A percentile compares a stretch with the other conserved stretches of the same genome.
Conservation (phyloP, 2,888 invertebrate genomes). For the Ethmia dodecea region DNA sequence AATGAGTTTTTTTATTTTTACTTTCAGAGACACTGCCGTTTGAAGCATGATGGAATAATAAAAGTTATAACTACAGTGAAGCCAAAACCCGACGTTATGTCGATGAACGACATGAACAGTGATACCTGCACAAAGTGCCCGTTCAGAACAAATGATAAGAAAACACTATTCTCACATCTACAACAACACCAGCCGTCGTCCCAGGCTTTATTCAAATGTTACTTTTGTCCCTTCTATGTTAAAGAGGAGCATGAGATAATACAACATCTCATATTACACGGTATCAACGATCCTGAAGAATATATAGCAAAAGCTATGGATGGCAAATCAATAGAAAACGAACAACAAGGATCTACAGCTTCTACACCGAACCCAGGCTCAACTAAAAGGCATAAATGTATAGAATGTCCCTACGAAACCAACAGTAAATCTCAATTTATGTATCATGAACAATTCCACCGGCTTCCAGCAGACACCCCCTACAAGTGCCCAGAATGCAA, state of each 20-base stretch:
- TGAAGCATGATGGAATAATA: conserved; percentile 87
- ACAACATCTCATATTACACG: conserved; percentile 82
- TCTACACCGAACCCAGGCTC: conserved; percentile 32
- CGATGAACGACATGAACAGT: conserved; percentile 38
- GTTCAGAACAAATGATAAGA: conserved; percentile 79
- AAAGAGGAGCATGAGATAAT: conserved; percentile 82
- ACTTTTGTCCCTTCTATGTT: conserved; percentile 88
- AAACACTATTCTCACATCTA: conserved; percentile 79
- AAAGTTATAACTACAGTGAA: conserved; percentile 79
- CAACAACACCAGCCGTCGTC: conserved; percentile 83
- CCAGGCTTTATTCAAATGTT: conserved; percentile 86
- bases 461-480: conserved; percentile 81
- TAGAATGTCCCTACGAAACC: conserved; percentile 89
- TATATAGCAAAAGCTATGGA: conserved; percentile 68
- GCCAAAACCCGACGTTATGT: conserved; percentile 59
- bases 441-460: conserved; percentile 92
- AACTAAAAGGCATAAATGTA: conserved; percentile 85
- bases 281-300: conserved; percentile 77
- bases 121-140: conserved; percentile 84
- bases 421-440: conserved; percentile 91
- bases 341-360: conserved; percentile 10
- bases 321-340: conserved; percentile 39
- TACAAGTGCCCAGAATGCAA: conserved; percentile 90
- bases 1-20: conserved; percentile 3
- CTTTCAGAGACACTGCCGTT: conserved; percentile 85